Base-by-base conservation (phyloP, 2,888 invertebrate species). In the Phoenoteleia sp. region DNA sequence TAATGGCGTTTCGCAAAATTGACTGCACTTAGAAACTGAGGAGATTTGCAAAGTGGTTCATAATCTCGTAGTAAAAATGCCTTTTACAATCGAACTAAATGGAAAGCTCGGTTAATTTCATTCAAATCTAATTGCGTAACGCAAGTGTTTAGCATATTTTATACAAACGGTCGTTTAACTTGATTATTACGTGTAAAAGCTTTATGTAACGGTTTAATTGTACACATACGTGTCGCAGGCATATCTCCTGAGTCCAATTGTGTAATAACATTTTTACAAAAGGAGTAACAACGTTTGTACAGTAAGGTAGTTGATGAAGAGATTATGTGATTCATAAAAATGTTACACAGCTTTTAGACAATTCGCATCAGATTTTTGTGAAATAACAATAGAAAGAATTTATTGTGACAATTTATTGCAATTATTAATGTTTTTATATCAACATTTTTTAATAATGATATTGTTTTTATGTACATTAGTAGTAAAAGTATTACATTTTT, bases 1-100 rank as follows among this genome's bases (percentile, higher is more conserved):
- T 60, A 62, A 77, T 56, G 23, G 27, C 56, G n/a, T 69, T 69
- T 60, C 25, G 52, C 39, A 69, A 62, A 69, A 67, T 56, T 58
- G 23, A 49, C 42, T 60, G 6, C 39, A 45, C 11, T 23, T 54
- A 62, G 56, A 21, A 49, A 23, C 19, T 54, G 15, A 21, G 52
- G 17, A 52, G 17, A 60, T 60, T 60, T 60, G 42, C 42, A 60
- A 42, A 15, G n/a, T n/a, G n/a, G 13, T 39, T 39, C 25, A 15
- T n/a, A n/a, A 23, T 49, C 11, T 21, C 45, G 5, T 3, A 45
- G 39, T n/a, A 11, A 25, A 17, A 25, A 42, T 60, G 58, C 6
- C n/a, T 58, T n/a, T 33, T 21, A 36, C 36, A 58, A 58, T 58
- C 13, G 19, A 58, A 58, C 15, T 60, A 60, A 60, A 25, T 60